Conservation (phyloP, 37 sponge, comb jelly and placozoan species). For the Spongilla lacustris region DNA sequence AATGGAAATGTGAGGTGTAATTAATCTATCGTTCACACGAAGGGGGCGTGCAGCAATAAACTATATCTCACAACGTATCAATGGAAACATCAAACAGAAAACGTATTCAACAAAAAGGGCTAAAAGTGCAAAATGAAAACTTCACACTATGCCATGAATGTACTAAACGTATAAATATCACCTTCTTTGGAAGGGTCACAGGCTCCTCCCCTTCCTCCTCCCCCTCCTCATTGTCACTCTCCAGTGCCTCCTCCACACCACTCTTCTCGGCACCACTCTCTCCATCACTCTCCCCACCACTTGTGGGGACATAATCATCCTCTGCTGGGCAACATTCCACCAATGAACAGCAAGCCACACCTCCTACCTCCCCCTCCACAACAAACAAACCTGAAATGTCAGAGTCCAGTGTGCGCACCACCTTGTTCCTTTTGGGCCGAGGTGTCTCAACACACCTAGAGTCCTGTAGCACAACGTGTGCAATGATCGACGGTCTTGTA, state of each 20-base stretch:
- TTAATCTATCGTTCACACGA: too few relatives aligned
- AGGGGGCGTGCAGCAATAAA: too few relatives aligned
- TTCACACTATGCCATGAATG: too few relatives aligned
- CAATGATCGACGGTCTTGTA: too few relatives aligned
- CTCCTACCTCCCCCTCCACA: too few relatives aligned
- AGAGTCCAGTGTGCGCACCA: neutral
- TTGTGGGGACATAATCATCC: constrained; percentile 29
- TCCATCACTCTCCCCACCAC: constrained; percentile 13
- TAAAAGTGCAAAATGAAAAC: too few relatives aligned
- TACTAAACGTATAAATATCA: neutral
- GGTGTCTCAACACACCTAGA: constrained; percentile 1
- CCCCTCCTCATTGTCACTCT: neutral
- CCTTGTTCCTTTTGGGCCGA: neutral
- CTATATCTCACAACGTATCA: too few relatives aligned
- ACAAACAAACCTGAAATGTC: too few relatives aligned
- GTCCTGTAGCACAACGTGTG: neutral
- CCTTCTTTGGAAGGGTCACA: constrained; percentile 1
- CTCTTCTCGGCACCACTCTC: neutral
- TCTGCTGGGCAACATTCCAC: neutral
- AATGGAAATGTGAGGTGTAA: too few relatives aligned
- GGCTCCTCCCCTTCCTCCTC: constrained; percentile 7
- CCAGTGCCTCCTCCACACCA: constrained; percentile 4
- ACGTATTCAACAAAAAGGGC: neutral
- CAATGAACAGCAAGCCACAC: neutral
- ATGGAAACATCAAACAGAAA: neutral